A percentile compares a stretch with the other conserved stretches of the same genome.
Conservation (phyloP, 2,888 invertebrate genomes). For the Cheilosia variabilis region DNA sequence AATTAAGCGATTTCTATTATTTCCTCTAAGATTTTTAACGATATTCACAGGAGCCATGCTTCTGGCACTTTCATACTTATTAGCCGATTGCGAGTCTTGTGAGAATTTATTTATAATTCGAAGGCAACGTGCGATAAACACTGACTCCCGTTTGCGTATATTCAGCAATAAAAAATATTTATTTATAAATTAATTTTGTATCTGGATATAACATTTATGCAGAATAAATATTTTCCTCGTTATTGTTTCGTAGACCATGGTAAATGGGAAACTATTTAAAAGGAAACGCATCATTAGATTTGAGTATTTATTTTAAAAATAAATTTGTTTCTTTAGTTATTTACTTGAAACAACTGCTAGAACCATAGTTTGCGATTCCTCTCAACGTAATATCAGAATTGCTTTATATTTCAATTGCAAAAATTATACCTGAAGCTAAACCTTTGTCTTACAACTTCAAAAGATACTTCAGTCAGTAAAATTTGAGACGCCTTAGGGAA, state of each 20-base stretch:
- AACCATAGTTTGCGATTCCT: too few species aligned
- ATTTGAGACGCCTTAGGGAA: too few species aligned
- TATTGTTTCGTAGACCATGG: not conserved
- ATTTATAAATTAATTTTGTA: constrained; percentile 60
- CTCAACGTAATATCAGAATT: too few species aligned
- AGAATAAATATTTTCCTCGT: constrained; percentile 10
- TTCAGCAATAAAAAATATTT: constrained; percentile 60
- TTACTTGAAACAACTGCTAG: too few species aligned
- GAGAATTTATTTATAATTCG: constrained; percentile 51
- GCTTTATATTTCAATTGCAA: too few species aligned
- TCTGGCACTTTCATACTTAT: constrained; percentile 28
- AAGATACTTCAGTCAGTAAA: too few species aligned
- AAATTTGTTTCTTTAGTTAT: too few species aligned
- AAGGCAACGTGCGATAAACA: constrained; percentile 60
- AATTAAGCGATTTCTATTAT: constrained; percentile 11
- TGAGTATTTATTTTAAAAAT: too few species aligned
- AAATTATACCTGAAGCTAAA: too few species aligned
- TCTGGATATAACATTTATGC: not conserved
- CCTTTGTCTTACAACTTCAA: too few species aligned
- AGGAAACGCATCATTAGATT: too few species aligned
- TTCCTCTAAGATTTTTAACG: constrained; percentile 14
- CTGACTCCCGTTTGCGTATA: constrained; percentile 47
- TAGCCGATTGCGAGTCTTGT: constrained; percentile 37
- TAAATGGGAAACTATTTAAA: too few species aligned
- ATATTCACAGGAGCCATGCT: constrained; percentile 27